Evolutionary conservation across 2,888 invertebrate genomes (phyloP).

Genomic region (Oxytorus armatus): DNA sequence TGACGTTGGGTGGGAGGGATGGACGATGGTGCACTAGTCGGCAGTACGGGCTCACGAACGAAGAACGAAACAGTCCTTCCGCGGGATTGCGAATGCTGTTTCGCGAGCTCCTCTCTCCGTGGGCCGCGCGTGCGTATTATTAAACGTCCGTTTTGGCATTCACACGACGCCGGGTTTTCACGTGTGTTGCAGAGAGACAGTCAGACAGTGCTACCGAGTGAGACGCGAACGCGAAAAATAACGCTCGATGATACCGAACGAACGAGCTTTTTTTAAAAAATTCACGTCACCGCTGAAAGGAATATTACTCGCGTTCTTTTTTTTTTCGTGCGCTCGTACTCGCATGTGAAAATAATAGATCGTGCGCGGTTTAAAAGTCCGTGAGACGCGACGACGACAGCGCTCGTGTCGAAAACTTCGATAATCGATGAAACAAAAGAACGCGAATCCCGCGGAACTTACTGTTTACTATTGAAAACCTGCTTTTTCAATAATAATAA

Average conservation of each 20-base stretch:
- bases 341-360: too few relatives aligned
- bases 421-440: neutral
- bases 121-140: neutral
- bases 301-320: too few relatives aligned
- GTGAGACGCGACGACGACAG: too few relatives aligned
- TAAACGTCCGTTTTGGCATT: neutral
- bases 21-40: constrained; percentile 52
- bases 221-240: too few relatives aligned
- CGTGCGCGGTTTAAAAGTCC: too few relatives aligned
- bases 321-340: too few relatives aligned
- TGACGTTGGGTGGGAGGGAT: constrained; percentile 49
- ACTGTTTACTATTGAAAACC: constrained; percentile 4
- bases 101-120: neutral
- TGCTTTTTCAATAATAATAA: constrained; percentile 32
- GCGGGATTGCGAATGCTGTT: constrained; percentile 77
- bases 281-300: too few relatives aligned
- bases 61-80: constrained; percentile 78
- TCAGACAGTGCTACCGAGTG: too few relatives aligned
- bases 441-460: neutral
- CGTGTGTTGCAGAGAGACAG: too few relatives aligned
- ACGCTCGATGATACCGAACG: too few relatives aligned
- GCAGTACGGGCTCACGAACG: constrained; percentile 67
- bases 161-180: neutral
- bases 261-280: too few relatives aligned
- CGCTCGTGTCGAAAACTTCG: neutral